A percentile compares a stretch with the other conserved stretches of the same genome.
phyloP scores from a whole-genome alignment of 2,888 invertebrate genomes.

The Cantharis nigra region DNA sequence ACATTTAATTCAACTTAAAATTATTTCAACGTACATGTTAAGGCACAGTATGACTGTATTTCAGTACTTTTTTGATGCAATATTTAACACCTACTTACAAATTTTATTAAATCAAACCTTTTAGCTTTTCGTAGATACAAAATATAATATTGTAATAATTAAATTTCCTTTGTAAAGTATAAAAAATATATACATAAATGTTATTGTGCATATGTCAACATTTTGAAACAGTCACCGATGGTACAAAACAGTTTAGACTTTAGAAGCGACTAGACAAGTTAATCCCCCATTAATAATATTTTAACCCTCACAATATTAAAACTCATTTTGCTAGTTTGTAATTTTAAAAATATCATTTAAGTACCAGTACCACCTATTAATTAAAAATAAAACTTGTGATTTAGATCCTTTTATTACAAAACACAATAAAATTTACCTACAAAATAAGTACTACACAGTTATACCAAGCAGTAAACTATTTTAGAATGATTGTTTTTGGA shows the following conservation, averaged over 20 bases:
- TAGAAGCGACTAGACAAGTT: background rate
- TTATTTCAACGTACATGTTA: conserved; percentile 50
- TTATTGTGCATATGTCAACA: conserved; percentile 26
- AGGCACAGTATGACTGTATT: conserved; percentile 54
- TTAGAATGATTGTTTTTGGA: conserved; percentile 49
- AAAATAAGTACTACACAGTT: conserved; percentile 20
- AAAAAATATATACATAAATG: conserved; percentile 29
- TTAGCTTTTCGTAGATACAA: conserved; percentile 12
- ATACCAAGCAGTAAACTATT: conserved; percentile 22
- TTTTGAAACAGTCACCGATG: conserved; percentile 16
- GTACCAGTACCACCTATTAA: background rate
- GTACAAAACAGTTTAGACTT: background rate
- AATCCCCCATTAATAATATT: background rate
- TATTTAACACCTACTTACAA: conserved; percentile 19
- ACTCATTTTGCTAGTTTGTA: background rate
- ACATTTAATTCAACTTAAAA: conserved; percentile 36
- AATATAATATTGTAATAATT: conserved; percentile 20
- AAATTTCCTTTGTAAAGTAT: conserved; percentile 24
- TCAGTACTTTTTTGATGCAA: conserved; percentile 46
- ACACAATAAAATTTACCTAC: background rate
- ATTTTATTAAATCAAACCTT: conserved; percentile 9
- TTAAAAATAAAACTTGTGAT: background rate
- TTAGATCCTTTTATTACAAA: background rate
- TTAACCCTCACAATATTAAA: background rate
- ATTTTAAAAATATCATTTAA: background rate